phyloP scores from a whole-genome alignment of 2,797 vertebrate genomes.

The Psittacula echo region DNA sequence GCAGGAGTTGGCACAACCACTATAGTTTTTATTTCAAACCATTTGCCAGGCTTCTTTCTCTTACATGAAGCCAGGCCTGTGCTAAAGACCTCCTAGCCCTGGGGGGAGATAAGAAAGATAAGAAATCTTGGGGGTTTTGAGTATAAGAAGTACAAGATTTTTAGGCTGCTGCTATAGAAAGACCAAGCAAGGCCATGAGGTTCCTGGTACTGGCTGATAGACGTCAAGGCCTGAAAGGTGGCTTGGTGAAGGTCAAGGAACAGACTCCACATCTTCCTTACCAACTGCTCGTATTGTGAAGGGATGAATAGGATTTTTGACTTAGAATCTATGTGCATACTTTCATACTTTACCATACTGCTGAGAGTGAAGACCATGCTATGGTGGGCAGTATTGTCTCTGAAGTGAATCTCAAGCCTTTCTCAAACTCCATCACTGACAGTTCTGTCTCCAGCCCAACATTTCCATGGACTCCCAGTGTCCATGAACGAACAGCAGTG shows the following conservation, averaged over 20 bases:
- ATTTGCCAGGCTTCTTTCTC: conserved; percentile 40
- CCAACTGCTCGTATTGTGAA: not conserved
- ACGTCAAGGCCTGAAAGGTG: not conserved
- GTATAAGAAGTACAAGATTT: not conserved
- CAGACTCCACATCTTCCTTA: not conserved
- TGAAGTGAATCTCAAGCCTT: not conserved
- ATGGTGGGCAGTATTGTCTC: not conserved
- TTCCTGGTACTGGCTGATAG: not conserved
- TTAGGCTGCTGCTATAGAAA: not conserved
- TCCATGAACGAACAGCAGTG: fast-evolving
- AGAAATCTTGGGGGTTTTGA: not conserved
- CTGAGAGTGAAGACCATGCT: not conserved
- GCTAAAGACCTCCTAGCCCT: not conserved
- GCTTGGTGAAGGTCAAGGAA: not conserved
- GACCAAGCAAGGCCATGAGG: not conserved
- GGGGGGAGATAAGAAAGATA: not conserved
- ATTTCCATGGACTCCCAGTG: not conserved
- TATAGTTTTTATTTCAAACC: conserved; percentile 17
- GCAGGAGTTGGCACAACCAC: conserved; percentile 47
- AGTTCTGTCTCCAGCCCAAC: not conserved
- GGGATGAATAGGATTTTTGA: not conserved
- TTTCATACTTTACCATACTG: not conserved
- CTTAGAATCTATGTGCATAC: not conserved
- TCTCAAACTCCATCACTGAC: not conserved
- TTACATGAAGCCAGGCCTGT: not conserved